phyloP scores from a whole-genome alignment of 2,888 invertebrate genomes.

The Leucoma salicis region DNA sequence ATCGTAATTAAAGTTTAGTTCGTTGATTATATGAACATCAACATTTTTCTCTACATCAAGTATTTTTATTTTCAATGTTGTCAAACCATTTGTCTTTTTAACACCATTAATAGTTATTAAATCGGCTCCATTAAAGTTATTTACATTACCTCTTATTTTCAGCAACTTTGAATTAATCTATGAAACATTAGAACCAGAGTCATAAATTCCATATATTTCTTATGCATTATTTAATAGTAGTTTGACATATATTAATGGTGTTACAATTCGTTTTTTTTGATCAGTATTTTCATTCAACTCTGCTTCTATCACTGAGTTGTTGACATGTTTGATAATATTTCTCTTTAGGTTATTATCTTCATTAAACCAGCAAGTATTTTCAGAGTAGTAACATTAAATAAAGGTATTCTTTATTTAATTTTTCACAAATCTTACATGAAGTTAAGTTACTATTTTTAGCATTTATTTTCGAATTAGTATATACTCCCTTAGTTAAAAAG shows the following conservation, averaged over 20 bases:
- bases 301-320: constrained; percentile 5
- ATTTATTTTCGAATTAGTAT: background rate
- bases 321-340: constrained; percentile 11
- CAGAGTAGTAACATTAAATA: constrained; percentile 5
- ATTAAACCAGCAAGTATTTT: constrained; percentile 9
- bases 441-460: too few relatives aligned
- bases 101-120: constrained; percentile 13
- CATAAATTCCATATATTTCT: constrained; percentile 11
- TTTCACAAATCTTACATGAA: constrained; percentile 10
- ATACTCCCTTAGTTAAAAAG: background rate
- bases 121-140: background rate
- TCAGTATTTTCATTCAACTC: background rate
- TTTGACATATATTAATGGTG: constrained; percentile 22
- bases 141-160: constrained; percentile 1
- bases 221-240: constrained; percentile 7
- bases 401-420: constrained; percentile 10
- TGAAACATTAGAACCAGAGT: constrained; percentile 14
- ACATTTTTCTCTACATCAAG: constrained; percentile 4
- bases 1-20: constrained; percentile 10
- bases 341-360: constrained; percentile 9
- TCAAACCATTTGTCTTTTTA: constrained; percentile 3
- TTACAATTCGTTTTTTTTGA: constrained; percentile 22
- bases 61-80: constrained; percentile 2
- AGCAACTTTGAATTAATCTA: constrained; percentile 14
- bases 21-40: constrained; percentile 7